phyloP scores from a whole-genome alignment of 2,888 invertebrate species.

The Pogonocherus hispidulus region DNA sequence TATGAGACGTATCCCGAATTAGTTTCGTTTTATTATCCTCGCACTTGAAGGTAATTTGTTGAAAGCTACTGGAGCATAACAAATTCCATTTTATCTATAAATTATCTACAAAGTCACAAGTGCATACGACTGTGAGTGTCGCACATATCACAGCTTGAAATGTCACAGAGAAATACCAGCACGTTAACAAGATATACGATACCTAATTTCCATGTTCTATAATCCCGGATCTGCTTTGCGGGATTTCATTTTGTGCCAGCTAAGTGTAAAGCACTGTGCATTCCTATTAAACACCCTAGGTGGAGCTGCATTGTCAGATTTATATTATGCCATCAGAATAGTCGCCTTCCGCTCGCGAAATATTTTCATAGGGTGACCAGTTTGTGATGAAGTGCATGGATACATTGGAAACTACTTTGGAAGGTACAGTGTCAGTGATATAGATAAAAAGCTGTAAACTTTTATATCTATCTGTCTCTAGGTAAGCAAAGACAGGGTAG shows the following conservation, averaged over 20 bases:
- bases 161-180: constrained; percentile 25
- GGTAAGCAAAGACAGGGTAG: too few relatives aligned
- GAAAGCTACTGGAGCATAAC: neutral
- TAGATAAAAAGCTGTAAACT: too few relatives aligned
- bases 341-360: neutral
- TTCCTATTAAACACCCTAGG: constrained; percentile 41
- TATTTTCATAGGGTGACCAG: too few relatives aligned
- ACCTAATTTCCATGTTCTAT: constrained; percentile 41
- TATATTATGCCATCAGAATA: constrained; percentile 12
- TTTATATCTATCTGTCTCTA: too few relatives aligned
- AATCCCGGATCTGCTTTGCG: constrained; percentile 36
- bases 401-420: too few relatives aligned
- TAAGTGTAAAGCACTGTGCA: constrained; percentile 39
- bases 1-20: too few relatives aligned
- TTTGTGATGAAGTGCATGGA: too few relatives aligned
- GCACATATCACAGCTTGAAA: constrained; percentile 16
- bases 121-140: neutral
- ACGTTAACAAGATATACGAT: constrained; percentile 29
- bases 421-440: too few relatives aligned
- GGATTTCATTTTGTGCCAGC: constrained; percentile 28
- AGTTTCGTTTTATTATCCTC: too few relatives aligned
- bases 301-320: constrained; percentile 34
- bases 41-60: too few relatives aligned
- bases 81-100: neutral
- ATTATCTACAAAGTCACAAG: neutral